Conservation (phyloP, 2,797 vertebrate species). For the Ataeniobius toweri region DNA sequence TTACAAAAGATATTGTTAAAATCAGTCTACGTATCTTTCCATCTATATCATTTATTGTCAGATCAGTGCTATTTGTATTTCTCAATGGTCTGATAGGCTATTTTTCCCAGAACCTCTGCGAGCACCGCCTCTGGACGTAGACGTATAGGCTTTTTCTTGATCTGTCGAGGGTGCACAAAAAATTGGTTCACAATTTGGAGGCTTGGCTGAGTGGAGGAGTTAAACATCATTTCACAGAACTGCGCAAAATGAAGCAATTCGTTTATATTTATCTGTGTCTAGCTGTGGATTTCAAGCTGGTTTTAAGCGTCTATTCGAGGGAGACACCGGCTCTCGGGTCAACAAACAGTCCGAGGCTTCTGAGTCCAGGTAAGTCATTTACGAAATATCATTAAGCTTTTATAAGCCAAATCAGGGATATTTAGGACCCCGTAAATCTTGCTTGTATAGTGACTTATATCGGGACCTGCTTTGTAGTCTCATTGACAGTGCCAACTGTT, state of each 20-base stretch:
- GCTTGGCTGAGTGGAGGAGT: not conserved
- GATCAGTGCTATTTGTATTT: too few relatives aligned
- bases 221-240: not conserved
- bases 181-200: too few relatives aligned
- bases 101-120: too few relatives aligned
- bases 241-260: slow-evolving; percentile 36
- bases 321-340: slow-evolving; percentile 52
- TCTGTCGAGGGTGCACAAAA: too few relatives aligned
- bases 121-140: too few relatives aligned
- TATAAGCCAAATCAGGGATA: too few relatives aligned
- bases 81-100: too few relatives aligned
- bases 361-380: slow-evolving; percentile 48
- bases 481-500: not conserved
- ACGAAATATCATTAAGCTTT: not conserved
- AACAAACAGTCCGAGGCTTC: slow-evolving; percentile 47
- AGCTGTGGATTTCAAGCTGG: not conserved
- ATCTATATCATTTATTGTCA: too few relatives aligned
- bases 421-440: not conserved
- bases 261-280: slow-evolving; percentile 16
- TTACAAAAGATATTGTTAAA: too few relatives aligned
- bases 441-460: not conserved
- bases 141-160: too few relatives aligned
- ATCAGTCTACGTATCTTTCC: too few relatives aligned
- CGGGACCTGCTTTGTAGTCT: not conserved
- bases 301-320: not conserved